Percentiles rank a stretch among this genome's conserved stretches.
Conservation (phyloP, 30 jellyfish, hydroid and myxozoan genomes). For the Turritopsis rubra region DNA sequence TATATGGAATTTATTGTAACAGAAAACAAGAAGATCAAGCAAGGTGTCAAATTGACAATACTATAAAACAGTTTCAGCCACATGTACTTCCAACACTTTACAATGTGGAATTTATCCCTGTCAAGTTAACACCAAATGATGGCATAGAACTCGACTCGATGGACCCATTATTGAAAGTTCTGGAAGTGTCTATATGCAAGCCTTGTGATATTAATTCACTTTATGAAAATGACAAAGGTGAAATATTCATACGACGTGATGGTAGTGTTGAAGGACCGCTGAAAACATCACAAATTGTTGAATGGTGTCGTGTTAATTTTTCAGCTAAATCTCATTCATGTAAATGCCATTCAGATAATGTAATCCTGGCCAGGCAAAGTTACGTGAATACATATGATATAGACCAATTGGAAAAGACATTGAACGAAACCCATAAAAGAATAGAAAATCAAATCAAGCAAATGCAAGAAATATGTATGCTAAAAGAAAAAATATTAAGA, state of each 20-base stretch:
- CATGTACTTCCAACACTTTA: constrained; percentile 72
- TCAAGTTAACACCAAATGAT: constrained; percentile 25
- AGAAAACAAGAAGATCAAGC: constrained; percentile 77
- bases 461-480: neutral
- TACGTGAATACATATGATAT: neutral
- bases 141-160: neutral
- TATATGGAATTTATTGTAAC: constrained; percentile 62
- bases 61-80: constrained; percentile 75
- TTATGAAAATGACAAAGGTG: constrained; percentile 80
- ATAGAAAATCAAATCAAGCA: neutral
- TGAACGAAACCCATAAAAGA: neutral
- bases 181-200: constrained; percentile 45
- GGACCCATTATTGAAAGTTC: constrained; percentile 67
- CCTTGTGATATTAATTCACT: constrained; percentile 21
- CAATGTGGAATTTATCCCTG: constrained; percentile 67
- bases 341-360: neutral
- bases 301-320: constrained; percentile 63
- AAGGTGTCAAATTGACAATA: constrained; percentile 57
- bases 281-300: constrained; percentile 80
- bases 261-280: constrained; percentile 98
- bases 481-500: neutral
- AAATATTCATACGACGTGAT: constrained; percentile 80
- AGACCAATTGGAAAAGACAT: neutral
- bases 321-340: neutral
- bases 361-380: neutral